Conservation (phyloP, 2,113 vertebrate genomes). For the Salvelinus alpinus region DNA sequence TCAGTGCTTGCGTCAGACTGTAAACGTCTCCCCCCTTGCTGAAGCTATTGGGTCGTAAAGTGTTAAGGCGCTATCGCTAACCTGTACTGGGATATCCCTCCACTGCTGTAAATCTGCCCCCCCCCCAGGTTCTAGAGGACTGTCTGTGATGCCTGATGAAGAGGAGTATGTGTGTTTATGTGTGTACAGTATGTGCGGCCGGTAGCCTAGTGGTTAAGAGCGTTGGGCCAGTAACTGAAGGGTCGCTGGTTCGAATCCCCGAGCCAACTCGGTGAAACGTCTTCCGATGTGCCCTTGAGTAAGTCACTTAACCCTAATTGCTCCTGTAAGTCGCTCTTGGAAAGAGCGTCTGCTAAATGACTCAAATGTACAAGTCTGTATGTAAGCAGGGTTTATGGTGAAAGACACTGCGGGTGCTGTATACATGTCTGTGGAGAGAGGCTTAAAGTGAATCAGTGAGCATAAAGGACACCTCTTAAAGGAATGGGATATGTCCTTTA, state of each 20-base stretch:
- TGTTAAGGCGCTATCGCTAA: neutral
- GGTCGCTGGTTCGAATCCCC: too few relatives aligned
- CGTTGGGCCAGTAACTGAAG: too few relatives aligned
- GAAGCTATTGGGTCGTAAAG: conserved; percentile 19
- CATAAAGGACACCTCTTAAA: neutral
- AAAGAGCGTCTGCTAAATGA: too few relatives aligned
- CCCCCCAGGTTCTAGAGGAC: neutral
- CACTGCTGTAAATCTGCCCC: conserved; percentile 5
- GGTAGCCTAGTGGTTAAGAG: too few relatives aligned
- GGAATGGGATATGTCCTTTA: neutral
- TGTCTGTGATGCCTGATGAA: neutral
- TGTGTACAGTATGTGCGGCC: neutral
- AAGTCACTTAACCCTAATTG: too few relatives aligned
- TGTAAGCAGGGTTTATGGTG: neutral
- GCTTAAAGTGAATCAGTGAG: neutral
- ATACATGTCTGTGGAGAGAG: neutral
- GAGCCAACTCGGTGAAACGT: too few relatives aligned
- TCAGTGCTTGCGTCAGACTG: conserved; percentile 21
- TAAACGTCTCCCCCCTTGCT: neutral
- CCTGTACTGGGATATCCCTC: conserved; percentile 15
- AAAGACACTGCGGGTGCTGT: neutral
- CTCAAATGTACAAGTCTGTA: neutral
- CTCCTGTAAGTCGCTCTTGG: too few relatives aligned
- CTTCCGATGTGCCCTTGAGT: too few relatives aligned
- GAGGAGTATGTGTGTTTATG: neutral